Percentiles rank a stretch among this genome's conserved stretches.
phyloP scores from a whole-genome alignment of 1,140 invertebrate species.

The Brachionus koreanus region DNA sequence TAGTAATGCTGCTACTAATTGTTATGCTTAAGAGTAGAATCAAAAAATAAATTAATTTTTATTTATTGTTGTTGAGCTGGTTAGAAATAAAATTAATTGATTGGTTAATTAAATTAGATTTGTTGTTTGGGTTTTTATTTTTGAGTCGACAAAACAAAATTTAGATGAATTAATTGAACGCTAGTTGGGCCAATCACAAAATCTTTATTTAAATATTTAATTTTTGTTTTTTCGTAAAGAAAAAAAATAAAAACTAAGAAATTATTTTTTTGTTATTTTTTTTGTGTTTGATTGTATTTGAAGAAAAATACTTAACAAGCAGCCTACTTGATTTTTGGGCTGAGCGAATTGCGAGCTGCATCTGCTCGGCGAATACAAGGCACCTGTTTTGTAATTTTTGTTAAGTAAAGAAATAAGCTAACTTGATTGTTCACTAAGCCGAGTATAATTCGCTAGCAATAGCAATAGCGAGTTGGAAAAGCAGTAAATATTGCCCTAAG shows the following conservation, averaged over 20 bases:
- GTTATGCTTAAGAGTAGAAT: background rate
- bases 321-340: background rate
- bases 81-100: conserved; percentile 28
- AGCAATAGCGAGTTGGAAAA: background rate
- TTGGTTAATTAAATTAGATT: conserved; percentile 40
- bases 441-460: background rate
- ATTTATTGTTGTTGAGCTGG: background rate
- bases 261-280: conserved; percentile 1
- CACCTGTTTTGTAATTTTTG: conserved; percentile 29
- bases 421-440: conserved; percentile 3
- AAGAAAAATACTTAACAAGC: background rate
- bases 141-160: background rate
- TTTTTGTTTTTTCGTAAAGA: background rate
- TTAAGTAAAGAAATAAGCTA: background rate
- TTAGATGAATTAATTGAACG: conserved; percentile 8
- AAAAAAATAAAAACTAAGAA: background rate
- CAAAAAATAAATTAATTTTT: background rate
- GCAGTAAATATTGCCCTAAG: background rate
- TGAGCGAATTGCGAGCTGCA: background rate
- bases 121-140: background rate
- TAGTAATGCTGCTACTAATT: background rate
- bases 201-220: conserved; percentile 35
- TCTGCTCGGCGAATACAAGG: conserved; percentile 6
- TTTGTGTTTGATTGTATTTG: conserved; percentile 18
- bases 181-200: conserved; percentile 13